Evolutionary conservation across 2,888 invertebrate genomes (phyloP).

Genomic region (Lasioglossum figueresi): DNA sequence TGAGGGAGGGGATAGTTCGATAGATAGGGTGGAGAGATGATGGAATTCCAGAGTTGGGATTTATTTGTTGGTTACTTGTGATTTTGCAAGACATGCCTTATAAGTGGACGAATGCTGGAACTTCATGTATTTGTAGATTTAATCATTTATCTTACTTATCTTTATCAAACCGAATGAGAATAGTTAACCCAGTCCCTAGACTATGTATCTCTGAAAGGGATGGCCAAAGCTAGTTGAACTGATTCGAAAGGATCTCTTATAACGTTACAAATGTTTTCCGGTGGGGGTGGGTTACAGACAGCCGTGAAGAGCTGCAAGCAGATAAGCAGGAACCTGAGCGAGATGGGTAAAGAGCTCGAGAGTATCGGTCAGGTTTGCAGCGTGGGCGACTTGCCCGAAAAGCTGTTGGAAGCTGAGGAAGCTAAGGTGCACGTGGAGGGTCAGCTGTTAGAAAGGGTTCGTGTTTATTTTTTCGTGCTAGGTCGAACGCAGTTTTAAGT

Average conservation of each 20-base stretch:
- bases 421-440: constrained; percentile 94
- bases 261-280: constrained; percentile 1
- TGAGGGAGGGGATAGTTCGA: not conserved
- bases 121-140: not conserved
- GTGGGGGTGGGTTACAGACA: constrained; percentile 86
- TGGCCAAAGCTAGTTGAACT: not conserved
- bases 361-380: constrained; percentile 93
- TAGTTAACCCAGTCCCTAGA: not conserved
- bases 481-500: not conserved
- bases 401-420: constrained; percentile 94
- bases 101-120: not conserved
- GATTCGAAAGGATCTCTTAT: not conserved
- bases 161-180: too few relatives aligned
- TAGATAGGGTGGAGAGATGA: not conserved
- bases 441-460: constrained; percentile 93
- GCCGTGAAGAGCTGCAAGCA: constrained; percentile 95
- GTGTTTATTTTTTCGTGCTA: constrained; percentile 71
- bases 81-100: not conserved
- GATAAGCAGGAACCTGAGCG: constrained; percentile 93
- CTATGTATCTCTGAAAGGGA: not conserved
- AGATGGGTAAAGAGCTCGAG: constrained; percentile 96
- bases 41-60: not conserved
- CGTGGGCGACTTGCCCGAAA: constrained; percentile 93
- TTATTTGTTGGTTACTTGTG: not conserved
- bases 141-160: too few relatives aligned